A percentile compares a stretch with the other conserved stretches of the same genome.
Conservation (phyloP, 1,140 invertebrate species). For the Leptonema lineaticorne region DNA sequence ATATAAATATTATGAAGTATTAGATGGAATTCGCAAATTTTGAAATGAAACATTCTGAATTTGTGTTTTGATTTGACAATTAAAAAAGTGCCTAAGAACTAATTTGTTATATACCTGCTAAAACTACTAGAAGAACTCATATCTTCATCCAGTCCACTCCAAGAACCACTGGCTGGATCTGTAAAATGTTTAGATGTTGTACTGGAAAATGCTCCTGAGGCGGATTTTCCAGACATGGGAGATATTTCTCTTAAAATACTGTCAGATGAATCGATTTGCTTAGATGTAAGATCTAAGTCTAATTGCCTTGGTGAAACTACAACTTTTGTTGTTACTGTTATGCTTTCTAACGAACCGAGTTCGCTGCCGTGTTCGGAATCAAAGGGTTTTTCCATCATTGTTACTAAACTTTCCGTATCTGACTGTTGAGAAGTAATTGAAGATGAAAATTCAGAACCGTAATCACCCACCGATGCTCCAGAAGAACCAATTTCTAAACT, state of each 20-base stretch:
- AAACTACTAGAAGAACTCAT: conserved; percentile 56
- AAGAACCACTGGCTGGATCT: conserved; percentile 58
- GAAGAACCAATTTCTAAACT: conserved; percentile 42
- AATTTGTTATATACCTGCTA: conserved; percentile 47
- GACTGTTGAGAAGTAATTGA: conserved; percentile 56
- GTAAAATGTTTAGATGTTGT: conserved; percentile 56
- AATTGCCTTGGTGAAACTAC: conserved; percentile 27
- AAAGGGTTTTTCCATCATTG: conserved; percentile 49
- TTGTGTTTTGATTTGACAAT: conserved; percentile 14
- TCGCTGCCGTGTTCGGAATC: conserved; percentile 32
- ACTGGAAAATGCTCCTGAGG: conserved; percentile 52
- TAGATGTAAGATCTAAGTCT: conserved; percentile 31
- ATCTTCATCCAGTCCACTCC: conserved; percentile 57
- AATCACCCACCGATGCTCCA: conserved; percentile 46
- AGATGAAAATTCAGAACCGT: conserved; percentile 55
- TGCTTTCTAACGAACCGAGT: conserved; percentile 39
- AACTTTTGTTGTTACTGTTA: conserved; percentile 40
- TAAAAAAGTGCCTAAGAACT: too few relatives aligned
- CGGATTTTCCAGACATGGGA: conserved; percentile 54
- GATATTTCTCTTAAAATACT: conserved; percentile 54
- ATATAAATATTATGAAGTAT: too few relatives aligned
- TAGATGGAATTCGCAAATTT: background rate
- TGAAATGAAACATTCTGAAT: background rate
- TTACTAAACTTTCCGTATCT: conserved; percentile 56
- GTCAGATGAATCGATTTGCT: conserved; percentile 48